phyloP scores from a whole-genome alignment of 2,888 invertebrate species.

The Seladonia tumulorum region DNA sequence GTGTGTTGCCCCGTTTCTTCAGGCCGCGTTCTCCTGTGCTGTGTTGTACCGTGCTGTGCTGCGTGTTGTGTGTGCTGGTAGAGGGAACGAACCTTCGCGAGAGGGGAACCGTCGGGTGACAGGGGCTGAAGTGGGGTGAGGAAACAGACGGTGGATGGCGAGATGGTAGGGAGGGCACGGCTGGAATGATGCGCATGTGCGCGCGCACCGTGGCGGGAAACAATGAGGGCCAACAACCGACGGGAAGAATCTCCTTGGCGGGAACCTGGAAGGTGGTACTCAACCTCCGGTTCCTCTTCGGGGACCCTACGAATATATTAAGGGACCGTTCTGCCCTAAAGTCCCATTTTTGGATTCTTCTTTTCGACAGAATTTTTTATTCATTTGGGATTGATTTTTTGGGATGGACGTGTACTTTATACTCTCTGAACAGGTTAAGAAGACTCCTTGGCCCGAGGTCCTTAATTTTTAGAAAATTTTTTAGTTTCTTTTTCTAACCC shows the following conservation, averaged over 20 bases:
- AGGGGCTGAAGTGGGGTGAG: conserved; percentile 16
- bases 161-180: conserved; percentile 22
- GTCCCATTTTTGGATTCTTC: neutral
- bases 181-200: conserved; percentile 64
- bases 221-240: conserved; percentile 74
- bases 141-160: neutral
- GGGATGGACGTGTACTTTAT: too few relatives aligned
- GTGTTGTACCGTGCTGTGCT: too few relatives aligned
- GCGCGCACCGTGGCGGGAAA: conserved; percentile 79
- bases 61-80: conserved; percentile 31
- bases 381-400: neutral
- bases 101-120: conserved; percentile 14
- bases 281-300: conserved; percentile 50
- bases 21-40: conserved; percentile 6
- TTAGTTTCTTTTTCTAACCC: too few relatives aligned
- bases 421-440: neutral
- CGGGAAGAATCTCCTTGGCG: conserved; percentile 69
- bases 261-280: conserved; percentile 69
- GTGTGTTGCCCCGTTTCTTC: conserved; percentile 74
- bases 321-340: neutral
- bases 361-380: neutral
- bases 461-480: too few relatives aligned
- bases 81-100: conserved; percentile 36
- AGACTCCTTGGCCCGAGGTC: too few relatives aligned
- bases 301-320: neutral